phyloP scores from a whole-genome alignment of 2,113 vertebrate species.

The Sigmodon hispidus region DNA sequence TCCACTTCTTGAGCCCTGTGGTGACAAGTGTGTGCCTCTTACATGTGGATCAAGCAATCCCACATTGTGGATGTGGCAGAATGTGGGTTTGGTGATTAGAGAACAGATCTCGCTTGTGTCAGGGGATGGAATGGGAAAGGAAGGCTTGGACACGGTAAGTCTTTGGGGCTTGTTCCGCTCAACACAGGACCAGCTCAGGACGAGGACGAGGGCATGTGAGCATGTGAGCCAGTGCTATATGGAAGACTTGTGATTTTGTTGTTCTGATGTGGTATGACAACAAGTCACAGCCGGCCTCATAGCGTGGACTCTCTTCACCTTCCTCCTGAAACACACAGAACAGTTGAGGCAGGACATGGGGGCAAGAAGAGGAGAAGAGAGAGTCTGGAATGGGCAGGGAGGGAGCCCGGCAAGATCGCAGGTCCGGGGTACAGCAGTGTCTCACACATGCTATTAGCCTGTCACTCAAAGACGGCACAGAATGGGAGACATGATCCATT shows the following conservation, averaged over 20 bases:
- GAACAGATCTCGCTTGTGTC: too few species aligned
- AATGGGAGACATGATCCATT: not conserved
- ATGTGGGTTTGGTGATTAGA: not conserved
- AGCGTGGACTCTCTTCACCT: constrained; percentile 75
- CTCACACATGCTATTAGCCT: not conserved
- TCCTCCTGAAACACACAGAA: not conserved
- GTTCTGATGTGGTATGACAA: constrained; percentile 89
- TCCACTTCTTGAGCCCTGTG: not conserved
- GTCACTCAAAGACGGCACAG: not conserved
- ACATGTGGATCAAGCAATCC: not conserved
- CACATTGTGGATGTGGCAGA: not conserved
- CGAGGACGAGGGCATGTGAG: not conserved
- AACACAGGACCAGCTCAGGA: not conserved
- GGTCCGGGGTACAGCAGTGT: not conserved
- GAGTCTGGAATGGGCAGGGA: not conserved
- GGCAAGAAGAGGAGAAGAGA: not conserved
- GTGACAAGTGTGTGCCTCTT: not conserved
- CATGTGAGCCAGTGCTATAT: constrained; percentile 85
- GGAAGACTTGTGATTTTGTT: constrained; percentile 97
- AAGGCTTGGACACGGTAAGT: too few species aligned
- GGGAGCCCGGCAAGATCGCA: too few species aligned
- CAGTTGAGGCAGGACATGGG: not conserved
- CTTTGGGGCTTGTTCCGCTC: not conserved
- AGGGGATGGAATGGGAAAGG: not conserved
- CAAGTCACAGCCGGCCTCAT: constrained; percentile 91